These are phyloP conservation scores for Coelopa frigida DNA, from an alignment of 1,140 invertebrate genomes.

Conservation along the genomic window DNA sequence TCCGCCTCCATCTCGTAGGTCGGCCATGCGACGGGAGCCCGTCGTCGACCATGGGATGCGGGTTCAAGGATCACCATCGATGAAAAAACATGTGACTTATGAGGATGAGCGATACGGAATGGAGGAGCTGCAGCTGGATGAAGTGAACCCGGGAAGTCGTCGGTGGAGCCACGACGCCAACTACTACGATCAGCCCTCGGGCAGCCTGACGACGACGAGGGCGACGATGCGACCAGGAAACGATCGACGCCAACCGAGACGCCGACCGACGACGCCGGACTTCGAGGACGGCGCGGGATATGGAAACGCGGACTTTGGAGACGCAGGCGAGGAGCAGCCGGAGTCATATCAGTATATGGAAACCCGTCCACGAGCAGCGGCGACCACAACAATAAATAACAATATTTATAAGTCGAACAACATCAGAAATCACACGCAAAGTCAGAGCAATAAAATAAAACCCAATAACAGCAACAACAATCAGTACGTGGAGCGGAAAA, in stretches of 20 bases:
- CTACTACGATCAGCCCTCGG: no score
- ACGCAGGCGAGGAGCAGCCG: slow-evolving; percentile 2
- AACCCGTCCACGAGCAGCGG: slow-evolving; percentile 24
- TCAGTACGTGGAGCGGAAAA: slow-evolving; percentile 20
- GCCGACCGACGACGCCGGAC: background rate
- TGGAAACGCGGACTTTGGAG: background rate
- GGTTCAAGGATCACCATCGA: background rate
- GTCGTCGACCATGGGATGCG: background rate
- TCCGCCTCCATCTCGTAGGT: background rate
- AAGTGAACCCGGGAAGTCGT: no score
- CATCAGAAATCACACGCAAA: no score
- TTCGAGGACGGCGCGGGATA: background rate
- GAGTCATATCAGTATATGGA: slow-evolving; percentile 36
- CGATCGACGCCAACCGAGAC: no score
- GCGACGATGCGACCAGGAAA: no score
- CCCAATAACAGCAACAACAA: slow-evolving; percentile 4
- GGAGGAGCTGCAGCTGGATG: no score
- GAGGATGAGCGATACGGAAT: slow-evolving; percentile 21
- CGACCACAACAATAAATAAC: no score
- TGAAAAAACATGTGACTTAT: slow-evolving; percentile 37
- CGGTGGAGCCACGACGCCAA: no score
- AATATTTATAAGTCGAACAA: no score
- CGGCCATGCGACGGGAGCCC: background rate
- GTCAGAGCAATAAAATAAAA: no score
- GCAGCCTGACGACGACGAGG: no score